Evolutionary conservation across 2,888 invertebrate genomes (phyloP).

Genomic region (Dynastes tityus): DNA sequence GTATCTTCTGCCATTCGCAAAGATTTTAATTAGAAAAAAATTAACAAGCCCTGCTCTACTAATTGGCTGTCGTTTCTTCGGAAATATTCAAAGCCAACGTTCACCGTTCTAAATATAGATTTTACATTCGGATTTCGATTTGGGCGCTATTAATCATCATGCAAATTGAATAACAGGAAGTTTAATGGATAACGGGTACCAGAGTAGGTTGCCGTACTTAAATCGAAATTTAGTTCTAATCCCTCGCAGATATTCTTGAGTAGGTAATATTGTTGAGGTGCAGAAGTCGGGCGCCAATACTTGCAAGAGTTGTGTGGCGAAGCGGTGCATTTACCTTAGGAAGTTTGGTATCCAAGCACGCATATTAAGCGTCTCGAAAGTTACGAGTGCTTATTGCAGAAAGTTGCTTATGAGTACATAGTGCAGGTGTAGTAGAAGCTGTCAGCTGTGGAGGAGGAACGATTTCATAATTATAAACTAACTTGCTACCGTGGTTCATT

Average conservation of each 20-base stretch:
- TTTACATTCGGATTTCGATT: background rate
- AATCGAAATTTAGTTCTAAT: slow-evolving; percentile 38
- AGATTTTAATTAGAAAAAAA: slow-evolving; percentile 2
- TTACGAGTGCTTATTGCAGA: background rate
- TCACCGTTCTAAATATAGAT: background rate
- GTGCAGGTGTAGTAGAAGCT: background rate
- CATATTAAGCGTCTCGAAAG: background rate
- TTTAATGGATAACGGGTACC: slow-evolving; percentile 1
- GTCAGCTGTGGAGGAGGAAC: too few relatives aligned
- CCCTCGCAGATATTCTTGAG: slow-evolving; percentile 37
- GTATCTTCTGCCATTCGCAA: background rate
- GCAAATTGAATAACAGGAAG: slow-evolving; percentile 40
- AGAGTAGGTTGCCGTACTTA: slow-evolving; percentile 20
- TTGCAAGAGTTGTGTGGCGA: background rate
- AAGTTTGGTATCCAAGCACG: slow-evolving; percentile 1
- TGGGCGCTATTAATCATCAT: slow-evolving; percentile 34
- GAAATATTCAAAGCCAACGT: too few relatives aligned
- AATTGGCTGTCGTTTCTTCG: too few relatives aligned
- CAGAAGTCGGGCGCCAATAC: background rate
- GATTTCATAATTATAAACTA: too few relatives aligned
- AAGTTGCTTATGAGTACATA: background rate
- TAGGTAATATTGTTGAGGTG: slow-evolving; percentile 32
- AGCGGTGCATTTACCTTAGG: background rate
- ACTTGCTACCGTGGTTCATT: too few relatives aligned
- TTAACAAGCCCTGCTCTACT: background rate